Evolutionary conservation across 1,140 invertebrate genomes (phyloP), one percentile per base, ranked within the genome.

Genomic region (Eriocheir sinensis): DNA sequence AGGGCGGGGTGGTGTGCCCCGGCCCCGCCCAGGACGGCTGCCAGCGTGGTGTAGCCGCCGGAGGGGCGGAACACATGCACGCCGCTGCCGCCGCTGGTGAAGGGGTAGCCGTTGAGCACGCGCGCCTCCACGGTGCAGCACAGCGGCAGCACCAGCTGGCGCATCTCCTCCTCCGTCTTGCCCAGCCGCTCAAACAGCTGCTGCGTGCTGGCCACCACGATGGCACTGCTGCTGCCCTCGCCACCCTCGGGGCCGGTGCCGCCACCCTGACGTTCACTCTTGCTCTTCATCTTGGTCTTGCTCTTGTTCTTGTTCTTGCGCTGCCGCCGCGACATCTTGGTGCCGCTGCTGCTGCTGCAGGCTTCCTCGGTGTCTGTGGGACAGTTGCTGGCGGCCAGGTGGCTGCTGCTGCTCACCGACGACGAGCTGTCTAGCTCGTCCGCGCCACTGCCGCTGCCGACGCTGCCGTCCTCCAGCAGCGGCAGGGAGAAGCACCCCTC

Each of bases 241-340:
- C 27, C 21, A 21, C 6, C 21, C 17, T 8, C 21, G 21, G 27
- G 21, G 1, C 6, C 60, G 21, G 27, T 72, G 8, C 60, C 27
- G 1, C 60, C 1, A 21, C 21, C 6, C n/a, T n/a, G n/a, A n/a
- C n/a, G n/a, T n/a, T n/a, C n/a, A n/a, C n/a, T 17, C 92, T 60
- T 60, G 79, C 34, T 34, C 32, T 36, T 36, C 60, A 2, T 83
- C 32, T 81, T 92, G n/a, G n/a, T n/a, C 32, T 38, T 44, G 34
- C 80, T 95, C 53, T 94, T 94, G 81, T 94, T 95, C 94, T 95
- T 95, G 60, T 93, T 92, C 83, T 95, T 92, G n/a, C 91, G 91
- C 30, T 93, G 94, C 8, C 91, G 30, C 30, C 83, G 83, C 17
- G 91, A 93, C 91, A 92, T 93, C 27, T 93, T 93, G 15, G 60